phyloP scores from a whole-genome alignment of 2,113 vertebrate species.

The Perognathus longimembris region DNA sequence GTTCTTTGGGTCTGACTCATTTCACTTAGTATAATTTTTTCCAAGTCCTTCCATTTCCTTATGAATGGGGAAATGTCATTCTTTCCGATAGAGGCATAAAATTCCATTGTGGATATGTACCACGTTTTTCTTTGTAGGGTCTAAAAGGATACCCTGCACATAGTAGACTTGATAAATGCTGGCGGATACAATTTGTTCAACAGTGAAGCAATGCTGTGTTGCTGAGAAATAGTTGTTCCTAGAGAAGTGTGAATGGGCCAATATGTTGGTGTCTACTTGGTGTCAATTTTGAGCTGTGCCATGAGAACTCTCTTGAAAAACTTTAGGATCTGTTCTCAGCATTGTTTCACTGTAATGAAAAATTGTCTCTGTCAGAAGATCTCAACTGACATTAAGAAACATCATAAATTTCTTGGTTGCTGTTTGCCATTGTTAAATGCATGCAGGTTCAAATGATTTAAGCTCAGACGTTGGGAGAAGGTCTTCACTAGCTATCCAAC shows the following conservation, averaged over 20 bases:
- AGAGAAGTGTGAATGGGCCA: slow-evolving; percentile 70
- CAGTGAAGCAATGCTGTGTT: no score
- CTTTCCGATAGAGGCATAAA: no score
- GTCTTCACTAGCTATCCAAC: no score
- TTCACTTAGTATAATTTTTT: no score
- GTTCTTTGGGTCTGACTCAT: no score
- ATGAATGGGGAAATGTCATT: no score
- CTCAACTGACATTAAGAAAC: slow-evolving; percentile 63
- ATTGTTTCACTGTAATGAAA: slow-evolving; percentile 56
- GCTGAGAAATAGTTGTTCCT: slow-evolving; percentile 69
- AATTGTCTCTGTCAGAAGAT: slow-evolving; percentile 58
- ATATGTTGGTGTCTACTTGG: slow-evolving; percentile 82
- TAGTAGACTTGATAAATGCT: background rate
- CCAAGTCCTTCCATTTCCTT: no score
- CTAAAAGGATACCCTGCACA: background rate
- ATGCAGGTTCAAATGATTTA: slow-evolving; percentile 68
- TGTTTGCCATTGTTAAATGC: slow-evolving; percentile 38
- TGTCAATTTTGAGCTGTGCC: slow-evolving; percentile 87
- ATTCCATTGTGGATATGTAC: no score
- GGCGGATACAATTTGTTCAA: background rate
- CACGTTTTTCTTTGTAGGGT: background rate
- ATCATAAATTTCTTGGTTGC: slow-evolving; percentile 58
- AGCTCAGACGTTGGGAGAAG: no score
- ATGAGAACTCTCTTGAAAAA: slow-evolving; percentile 55
- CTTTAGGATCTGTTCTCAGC: slow-evolving; percentile 71